Base-by-base conservation (phyloP, 2,888 invertebrate genomes). In the Crossocerus cetratus region DNA sequence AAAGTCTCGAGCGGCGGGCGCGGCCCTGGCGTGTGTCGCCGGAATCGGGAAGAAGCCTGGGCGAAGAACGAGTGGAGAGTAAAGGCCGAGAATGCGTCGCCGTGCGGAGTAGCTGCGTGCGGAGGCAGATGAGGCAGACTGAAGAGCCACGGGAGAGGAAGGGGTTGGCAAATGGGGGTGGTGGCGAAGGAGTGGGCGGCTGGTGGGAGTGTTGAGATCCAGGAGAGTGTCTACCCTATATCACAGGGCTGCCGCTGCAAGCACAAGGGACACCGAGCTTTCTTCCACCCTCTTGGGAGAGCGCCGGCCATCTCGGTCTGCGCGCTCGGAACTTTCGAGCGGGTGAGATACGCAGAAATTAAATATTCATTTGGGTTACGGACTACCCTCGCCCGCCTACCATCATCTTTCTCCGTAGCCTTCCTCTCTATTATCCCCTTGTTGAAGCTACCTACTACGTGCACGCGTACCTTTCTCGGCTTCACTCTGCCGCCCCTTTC, bases 351-450 rank as follows among this genome's bases (percentile, higher is more conserved):
- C 86, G 83, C 85, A 76, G 78, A 85, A 87, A 86, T 87, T 87
- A 87, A 87, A 87, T 87, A 87, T 87, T 87, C 86, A 87, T 87
- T 86, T 80, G 84, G 81, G 80, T 78, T 78, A 77, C 71, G 69
- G 73, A 74, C 75, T 77, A 49, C 70, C 62, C 42, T 45, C 62
- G 73, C 69, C 58, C 63, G 53, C 44, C 68, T 11, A 58, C 20
- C 65, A 21, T 32, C 59, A 55, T 3, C 49, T 55, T 21, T 22
- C 57, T 64, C 60, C 70, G 45, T 61, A 16, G 5, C 49, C 5
- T 16, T 13, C 14, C 49, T 49, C 16, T 49, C 49, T 49, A 49
- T 49, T 49, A 49, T n/a, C 14, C 16, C 49, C 49, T 16, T 32
- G 32, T 32, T 32, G 32, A 32, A 49, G 3, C n/a, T 2, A 49